Evolutionary conservation across 2,888 invertebrate species (phyloP).

Genomic region (Andricus quercusramuli): DNA sequence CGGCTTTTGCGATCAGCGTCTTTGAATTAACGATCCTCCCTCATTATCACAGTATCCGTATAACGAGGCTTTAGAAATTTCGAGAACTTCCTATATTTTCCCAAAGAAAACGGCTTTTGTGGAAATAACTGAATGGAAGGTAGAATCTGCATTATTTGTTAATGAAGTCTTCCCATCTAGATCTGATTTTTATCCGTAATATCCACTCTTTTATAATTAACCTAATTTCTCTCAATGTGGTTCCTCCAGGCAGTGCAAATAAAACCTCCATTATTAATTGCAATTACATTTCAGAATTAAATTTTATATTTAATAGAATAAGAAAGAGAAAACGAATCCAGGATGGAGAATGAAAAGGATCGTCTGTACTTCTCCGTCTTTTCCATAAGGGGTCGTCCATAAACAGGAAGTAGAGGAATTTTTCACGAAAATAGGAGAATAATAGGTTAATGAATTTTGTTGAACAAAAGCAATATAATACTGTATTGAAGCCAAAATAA

Average conservation of each 20-base stretch:
- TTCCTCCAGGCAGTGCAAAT: neutral
- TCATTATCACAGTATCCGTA: neutral
- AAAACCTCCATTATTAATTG: neutral
- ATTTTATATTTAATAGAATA: neutral
- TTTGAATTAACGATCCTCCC: neutral
- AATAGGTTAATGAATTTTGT: too few species aligned
- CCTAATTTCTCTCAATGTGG: neutral
- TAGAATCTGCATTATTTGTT: neutral
- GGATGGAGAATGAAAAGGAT: constrained; percentile 1
- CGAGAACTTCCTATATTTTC: neutral
- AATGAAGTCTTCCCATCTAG: neutral
- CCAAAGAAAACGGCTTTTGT: neutral
- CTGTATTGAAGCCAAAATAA: too few species aligned
- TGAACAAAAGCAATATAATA: too few species aligned
- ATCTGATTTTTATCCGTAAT: neutral
- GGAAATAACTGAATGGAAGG: neutral
- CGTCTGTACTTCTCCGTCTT: constrained; percentile 16
- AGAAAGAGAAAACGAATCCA: neutral
- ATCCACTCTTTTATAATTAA: neutral
- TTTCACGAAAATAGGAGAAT: too few species aligned
- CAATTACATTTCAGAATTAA: neutral
- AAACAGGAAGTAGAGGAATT: too few species aligned
- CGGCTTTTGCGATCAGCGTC: neutral
- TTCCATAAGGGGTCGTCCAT: neutral
- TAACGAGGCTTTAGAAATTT: neutral